These are phyloP conservation scores for Tachystola acroxantha DNA, from an alignment of 2,888 invertebrate genomes.

Conservation along the genomic window DNA sequence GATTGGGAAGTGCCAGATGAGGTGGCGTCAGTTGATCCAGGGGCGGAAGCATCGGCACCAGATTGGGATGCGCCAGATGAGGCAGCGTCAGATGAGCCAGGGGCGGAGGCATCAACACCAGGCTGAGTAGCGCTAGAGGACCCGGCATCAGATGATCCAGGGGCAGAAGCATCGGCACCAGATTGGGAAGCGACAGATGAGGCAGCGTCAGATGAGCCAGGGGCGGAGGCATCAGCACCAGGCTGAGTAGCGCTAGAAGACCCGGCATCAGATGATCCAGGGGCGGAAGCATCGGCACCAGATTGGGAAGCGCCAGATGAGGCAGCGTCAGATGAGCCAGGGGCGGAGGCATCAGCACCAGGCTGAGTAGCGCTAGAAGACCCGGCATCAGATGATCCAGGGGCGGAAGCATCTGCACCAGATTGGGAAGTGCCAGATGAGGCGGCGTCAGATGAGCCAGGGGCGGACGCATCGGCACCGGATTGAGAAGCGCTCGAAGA, in stretches of 20 bases:
- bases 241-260: constrained; percentile 1
- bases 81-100: constrained; percentile 5
- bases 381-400: neutral
- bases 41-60: neutral
- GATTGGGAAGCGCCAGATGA: neutral
- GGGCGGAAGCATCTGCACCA: neutral
- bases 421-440: too few relatives aligned
- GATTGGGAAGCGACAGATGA: constrained; percentile 6
- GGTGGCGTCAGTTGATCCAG: neutral
- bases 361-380: constrained; percentile 6
- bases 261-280: constrained; percentile 5
- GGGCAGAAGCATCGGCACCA: constrained; percentile 16
- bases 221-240: neutral
- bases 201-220: neutral
- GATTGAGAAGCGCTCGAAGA: neutral
- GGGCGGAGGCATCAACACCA: neutral
- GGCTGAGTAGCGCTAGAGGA: neutral
- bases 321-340: neutral
- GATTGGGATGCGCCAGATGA: constrained; percentile 1
- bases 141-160: neutral
- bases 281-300: neutral
- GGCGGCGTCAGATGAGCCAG: too few relatives aligned
- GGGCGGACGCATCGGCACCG: neutral
- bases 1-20: constrained; percentile 5
- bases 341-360: constrained; percentile 4